phyloP scores from a whole-genome alignment of 2,888 invertebrate genomes.

The Oxycera nigricornis region DNA sequence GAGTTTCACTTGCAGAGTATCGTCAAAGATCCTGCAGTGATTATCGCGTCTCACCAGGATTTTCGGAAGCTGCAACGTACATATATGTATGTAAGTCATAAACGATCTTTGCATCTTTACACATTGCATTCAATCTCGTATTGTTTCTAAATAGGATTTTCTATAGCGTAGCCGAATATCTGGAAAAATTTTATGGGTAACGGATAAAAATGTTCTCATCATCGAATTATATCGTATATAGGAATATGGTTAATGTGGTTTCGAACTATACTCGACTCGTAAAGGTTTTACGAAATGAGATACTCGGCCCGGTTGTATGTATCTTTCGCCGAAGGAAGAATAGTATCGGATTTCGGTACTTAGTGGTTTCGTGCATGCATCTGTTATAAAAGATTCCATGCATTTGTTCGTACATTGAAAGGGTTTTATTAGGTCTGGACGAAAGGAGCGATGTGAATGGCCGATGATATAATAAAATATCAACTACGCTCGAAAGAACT shows the following conservation, averaged over 20 bases:
- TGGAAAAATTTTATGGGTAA: conserved; percentile 26
- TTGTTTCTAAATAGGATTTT: conserved; percentile 39
- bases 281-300: conserved; percentile 14
- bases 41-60: neutral
- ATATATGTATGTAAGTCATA: conserved; percentile 8
- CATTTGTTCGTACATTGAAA: neutral
- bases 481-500: conserved; percentile 7
- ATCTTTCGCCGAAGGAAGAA: conserved; percentile 19
- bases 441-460: conserved; percentile 11
- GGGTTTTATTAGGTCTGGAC: conserved; percentile 14
- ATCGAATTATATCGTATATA: conserved; percentile 10
- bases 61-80: conserved; percentile 21
- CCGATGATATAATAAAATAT: conserved; percentile 11
- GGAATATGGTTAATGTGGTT: conserved; percentile 29
- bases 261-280: neutral
- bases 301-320: conserved; percentile 12
- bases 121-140: conserved; percentile 1
- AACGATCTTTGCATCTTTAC: conserved; percentile 29
- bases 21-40: neutral
- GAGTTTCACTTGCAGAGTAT: neutral
- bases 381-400: neutral
- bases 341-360: conserved; percentile 24
- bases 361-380: conserved; percentile 20
- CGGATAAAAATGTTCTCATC: conserved; percentile 40
- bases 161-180: conserved; percentile 23